phyloP scores from a whole-genome alignment of 37 sponge, comb jelly and placozoan genomes.

The Petrosia ficiformis region DNA sequence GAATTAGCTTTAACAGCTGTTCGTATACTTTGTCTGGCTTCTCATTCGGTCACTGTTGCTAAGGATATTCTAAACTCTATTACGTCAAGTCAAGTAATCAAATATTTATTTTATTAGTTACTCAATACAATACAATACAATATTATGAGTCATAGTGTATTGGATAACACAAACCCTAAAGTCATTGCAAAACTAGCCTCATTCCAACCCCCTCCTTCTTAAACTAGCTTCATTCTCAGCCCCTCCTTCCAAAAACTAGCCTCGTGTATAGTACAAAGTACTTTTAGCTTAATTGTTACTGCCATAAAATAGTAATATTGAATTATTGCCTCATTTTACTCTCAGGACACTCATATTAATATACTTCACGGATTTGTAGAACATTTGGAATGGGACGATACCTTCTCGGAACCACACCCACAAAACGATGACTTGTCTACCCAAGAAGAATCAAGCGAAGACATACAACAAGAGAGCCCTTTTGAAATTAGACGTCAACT shows the following conservation, averaged over 20 bases:
- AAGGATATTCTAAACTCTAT: conserved; percentile 43
- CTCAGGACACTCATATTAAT: conserved; percentile 34
- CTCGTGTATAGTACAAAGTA: too few species aligned
- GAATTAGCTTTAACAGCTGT: conserved; percentile 82
- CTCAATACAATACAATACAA: too few species aligned
- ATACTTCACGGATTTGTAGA: conserved; percentile 87
- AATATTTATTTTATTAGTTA: too few species aligned
- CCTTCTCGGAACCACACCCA: not conserved
- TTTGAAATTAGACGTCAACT: conserved; percentile 40
- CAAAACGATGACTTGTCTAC: not conserved
- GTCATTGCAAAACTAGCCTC: too few species aligned
- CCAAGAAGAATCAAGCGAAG: too few species aligned
- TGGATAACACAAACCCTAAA: too few species aligned
- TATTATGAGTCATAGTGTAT: too few species aligned
- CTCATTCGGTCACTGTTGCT: conserved; percentile 30
- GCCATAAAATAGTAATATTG: too few species aligned
- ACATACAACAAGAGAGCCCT: not conserved
- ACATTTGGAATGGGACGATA: conserved; percentile 55
- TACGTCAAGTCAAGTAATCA: conserved; percentile 44
- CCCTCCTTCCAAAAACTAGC: too few species aligned
- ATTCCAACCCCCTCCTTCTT: too few species aligned
- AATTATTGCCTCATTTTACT: not conserved
- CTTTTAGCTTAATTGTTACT: too few species aligned
- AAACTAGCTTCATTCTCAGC: too few species aligned
- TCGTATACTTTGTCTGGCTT: conserved; percentile 56